These are phyloP conservation scores for Strigamia crassipes DNA, from an alignment of 2,888 invertebrate genomes.

Conservation along the genomic window DNA sequence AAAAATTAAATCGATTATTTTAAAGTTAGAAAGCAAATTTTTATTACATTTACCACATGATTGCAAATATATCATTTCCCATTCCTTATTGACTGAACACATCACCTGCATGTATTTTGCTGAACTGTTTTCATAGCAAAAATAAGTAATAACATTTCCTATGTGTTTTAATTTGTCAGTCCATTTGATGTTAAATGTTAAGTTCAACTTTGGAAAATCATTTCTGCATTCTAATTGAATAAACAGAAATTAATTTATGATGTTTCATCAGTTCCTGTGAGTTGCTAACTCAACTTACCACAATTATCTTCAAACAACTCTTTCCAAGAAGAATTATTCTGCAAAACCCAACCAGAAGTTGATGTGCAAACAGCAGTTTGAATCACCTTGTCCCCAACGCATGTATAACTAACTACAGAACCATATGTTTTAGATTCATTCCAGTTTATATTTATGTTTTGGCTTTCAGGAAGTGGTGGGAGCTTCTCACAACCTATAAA, in stretches of 20 bases:
- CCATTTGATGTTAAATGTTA: not conserved
- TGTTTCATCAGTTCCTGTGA: too few relatives aligned
- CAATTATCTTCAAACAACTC: not conserved
- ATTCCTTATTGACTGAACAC: not conserved
- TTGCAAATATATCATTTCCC: not conserved
- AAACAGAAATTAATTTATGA: not conserved
- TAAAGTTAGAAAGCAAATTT: too few relatives aligned
- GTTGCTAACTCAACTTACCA: not conserved
- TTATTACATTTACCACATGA: not conserved
- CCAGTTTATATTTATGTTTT: not conserved
- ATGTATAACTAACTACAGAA: not conserved
- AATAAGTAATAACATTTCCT: not conserved
- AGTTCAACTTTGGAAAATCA: not conserved
- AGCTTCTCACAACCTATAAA: not conserved
- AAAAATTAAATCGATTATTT: not conserved
- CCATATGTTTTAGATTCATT: not conserved
- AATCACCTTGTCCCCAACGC: not conserved
- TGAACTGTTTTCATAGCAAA: slow-evolving; percentile 1
- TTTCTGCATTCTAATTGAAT: not conserved
- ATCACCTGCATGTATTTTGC: not conserved
- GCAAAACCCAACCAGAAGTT: not conserved
- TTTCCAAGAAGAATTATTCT: not conserved
- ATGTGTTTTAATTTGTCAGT: not conserved
- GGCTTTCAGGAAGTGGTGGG: not conserved
- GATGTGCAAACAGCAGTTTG: not conserved